These are phyloP conservation scores for Drosophila obscura DNA, from an alignment of 1,140 invertebrate genomes.

Conservation along the genomic window DNA sequence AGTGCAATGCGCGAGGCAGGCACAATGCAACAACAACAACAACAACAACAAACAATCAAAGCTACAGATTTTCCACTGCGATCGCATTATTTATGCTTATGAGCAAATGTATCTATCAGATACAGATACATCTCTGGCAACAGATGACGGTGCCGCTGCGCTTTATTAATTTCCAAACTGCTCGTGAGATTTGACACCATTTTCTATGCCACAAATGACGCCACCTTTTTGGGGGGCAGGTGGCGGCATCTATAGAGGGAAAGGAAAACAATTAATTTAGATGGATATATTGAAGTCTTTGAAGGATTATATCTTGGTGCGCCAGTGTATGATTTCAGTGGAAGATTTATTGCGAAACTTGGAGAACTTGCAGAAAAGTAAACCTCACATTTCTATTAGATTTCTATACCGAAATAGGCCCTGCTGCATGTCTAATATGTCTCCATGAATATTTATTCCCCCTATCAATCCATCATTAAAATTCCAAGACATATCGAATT, in stretches of 20 bases:
- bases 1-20: not conserved
- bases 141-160: conserved; percentile 30
- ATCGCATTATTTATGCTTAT: conserved; percentile 78
- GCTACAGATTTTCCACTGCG: conserved; percentile 65
- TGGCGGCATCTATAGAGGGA: not conserved
- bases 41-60: conserved; percentile 36
- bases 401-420: too few relatives aligned
- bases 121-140: conserved; percentile 35
- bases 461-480: too few relatives aligned
- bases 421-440: too few relatives aligned
- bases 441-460: too few relatives aligned
- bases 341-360: too few relatives aligned
- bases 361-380: too few relatives aligned
- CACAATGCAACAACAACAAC: conserved; percentile 30
- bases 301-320: too few relatives aligned
- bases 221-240: conserved; percentile 25
- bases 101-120: conserved; percentile 69
- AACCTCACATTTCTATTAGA: too few relatives aligned
- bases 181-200: conserved; percentile 66
- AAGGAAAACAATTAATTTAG: too few relatives aligned
- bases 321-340: too few relatives aligned
- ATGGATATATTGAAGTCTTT: too few relatives aligned
- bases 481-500: too few relatives aligned
- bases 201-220: conserved; percentile 35
- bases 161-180: conserved; percentile 60